phyloP scores from a whole-genome alignment of 2,113 vertebrate species.

The Smithornis capensis region DNA sequence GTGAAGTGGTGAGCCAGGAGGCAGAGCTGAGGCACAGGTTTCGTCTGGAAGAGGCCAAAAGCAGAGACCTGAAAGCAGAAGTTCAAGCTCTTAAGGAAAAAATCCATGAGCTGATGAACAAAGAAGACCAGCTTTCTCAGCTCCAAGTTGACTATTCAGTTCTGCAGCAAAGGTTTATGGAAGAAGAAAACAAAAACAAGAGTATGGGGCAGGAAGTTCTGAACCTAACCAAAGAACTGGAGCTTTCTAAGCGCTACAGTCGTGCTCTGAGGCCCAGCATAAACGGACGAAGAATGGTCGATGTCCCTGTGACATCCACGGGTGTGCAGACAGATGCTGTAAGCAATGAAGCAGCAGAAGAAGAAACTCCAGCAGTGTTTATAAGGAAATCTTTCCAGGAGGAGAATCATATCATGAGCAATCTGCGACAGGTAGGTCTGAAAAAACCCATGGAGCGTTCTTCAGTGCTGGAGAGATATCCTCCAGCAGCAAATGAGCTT shows the following conservation, averaged over 20 bases:
- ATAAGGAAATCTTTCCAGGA: conserved; percentile 93
- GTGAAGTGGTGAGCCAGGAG: conserved; percentile 85
- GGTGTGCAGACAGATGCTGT: conserved; percentile 88
- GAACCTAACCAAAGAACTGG: conserved; percentile 84
- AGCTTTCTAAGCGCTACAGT: conserved; percentile 88
- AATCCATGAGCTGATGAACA: conserved; percentile 96
- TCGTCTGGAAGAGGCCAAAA: conserved; percentile 87
- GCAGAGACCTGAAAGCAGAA: conserved; percentile 84
- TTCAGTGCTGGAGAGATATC: conserved; percentile 87
- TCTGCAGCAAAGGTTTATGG: conserved; percentile 86
- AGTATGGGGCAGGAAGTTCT: conserved; percentile 84
- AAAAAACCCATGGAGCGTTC: conserved; percentile 82
- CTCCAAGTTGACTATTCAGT: conserved; percentile 88
- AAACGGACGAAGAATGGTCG: conserved; percentile 87
- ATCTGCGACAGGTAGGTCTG: conserved; percentile 85
- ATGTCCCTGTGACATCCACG: conserved; percentile 84
- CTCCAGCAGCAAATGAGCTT: conserved; percentile 85
- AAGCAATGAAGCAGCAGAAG: conserved; percentile 73
- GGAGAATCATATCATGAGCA: conserved; percentile 95
- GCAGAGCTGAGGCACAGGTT: conserved; percentile 84
- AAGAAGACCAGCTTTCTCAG: conserved; percentile 94
- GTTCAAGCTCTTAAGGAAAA: conserved; percentile 95
- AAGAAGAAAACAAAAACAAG: conserved; percentile 87
- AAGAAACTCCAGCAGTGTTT: conserved; percentile 91
- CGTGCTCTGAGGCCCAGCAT: conserved; percentile 86